These are phyloP conservation scores for Frankliniella fusca DNA, from an alignment of 2,888 invertebrate genomes.

Conservation along the genomic window DNA sequence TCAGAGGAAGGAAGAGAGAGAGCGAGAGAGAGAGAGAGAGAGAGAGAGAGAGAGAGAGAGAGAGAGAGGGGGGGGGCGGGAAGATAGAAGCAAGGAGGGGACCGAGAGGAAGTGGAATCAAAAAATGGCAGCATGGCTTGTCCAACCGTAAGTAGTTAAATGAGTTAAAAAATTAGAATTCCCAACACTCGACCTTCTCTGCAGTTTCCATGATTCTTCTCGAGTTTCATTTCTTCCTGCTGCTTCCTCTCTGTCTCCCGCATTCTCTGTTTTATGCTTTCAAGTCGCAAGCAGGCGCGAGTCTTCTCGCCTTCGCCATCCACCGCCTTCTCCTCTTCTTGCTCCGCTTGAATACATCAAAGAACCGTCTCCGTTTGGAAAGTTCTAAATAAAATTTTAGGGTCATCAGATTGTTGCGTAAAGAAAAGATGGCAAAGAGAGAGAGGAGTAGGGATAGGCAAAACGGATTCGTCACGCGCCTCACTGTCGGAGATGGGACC, in stretches of 20 bases:
- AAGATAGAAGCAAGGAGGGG: not conserved
- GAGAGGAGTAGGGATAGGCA: no score
- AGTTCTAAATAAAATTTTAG: not conserved
- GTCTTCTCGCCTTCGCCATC: not conserved
- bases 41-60: not conserved
- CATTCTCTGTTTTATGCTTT: not conserved
- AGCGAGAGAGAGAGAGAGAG: not conserved
- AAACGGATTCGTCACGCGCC: no score
- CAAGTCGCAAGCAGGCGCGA: not conserved
- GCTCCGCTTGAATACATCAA: slow-evolving; percentile 9
- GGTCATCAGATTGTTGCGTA: slow-evolving; percentile 6
- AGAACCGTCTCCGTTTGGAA: not conserved
- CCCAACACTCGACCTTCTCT: no score
- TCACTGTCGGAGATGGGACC: no score
- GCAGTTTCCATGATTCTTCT: no score
- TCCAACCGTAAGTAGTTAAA: no score
- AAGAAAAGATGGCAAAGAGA: not conserved
- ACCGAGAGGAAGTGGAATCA: not conserved
- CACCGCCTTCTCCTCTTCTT: not conserved
- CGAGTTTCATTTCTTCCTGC: not conserved
- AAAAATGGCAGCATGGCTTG: not conserved
- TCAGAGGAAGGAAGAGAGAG: no score
- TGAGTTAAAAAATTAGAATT: no score
- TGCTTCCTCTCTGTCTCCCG: not conserved
- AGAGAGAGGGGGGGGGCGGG: not conserved